A percentile compares a stretch with the other conserved stretches of the same genome.
phyloP scores from a whole-genome alignment of 2,113 vertebrate species.

The Bos indicus region DNA sequence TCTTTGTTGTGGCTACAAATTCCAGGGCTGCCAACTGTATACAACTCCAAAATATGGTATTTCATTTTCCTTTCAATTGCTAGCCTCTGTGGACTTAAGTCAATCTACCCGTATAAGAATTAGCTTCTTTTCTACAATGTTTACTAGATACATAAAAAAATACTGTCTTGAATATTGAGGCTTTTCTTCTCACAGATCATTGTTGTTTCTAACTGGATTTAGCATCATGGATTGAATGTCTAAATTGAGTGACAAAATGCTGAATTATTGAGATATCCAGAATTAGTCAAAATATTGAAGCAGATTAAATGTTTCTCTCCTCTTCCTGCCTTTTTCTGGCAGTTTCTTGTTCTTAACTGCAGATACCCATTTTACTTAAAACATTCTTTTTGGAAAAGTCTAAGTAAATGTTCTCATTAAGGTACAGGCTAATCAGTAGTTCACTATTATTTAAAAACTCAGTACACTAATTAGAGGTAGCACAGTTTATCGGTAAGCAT shows the following conservation, averaged over 20 bases:
- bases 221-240: not conserved
- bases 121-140: not conserved
- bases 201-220: conserved; percentile 44
- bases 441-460: not conserved
- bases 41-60: conserved; percentile 56
- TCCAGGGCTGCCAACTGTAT: conserved; percentile 64
- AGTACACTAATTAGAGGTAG: not conserved
- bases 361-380: not conserved
- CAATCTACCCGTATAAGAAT: conserved; percentile 29
- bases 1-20: conserved; percentile 73
- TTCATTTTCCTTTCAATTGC: conserved; percentile 57
- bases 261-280: not conserved
- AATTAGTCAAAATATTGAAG: not conserved
- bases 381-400: not conserved
- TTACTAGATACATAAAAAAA: conserved; percentile 33
- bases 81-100: conserved; percentile 41
- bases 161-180: conserved; percentile 16
- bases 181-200: not conserved
- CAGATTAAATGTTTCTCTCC: not conserved
- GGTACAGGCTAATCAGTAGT: not conserved
- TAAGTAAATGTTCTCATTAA: not conserved
- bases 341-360: not conserved
- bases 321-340: not conserved
- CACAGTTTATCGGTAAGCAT: not conserved
- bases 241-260: not conserved